Conservation (phyloP, 2,113 vertebrate genomes). For the Orycteropus afer region DNA sequence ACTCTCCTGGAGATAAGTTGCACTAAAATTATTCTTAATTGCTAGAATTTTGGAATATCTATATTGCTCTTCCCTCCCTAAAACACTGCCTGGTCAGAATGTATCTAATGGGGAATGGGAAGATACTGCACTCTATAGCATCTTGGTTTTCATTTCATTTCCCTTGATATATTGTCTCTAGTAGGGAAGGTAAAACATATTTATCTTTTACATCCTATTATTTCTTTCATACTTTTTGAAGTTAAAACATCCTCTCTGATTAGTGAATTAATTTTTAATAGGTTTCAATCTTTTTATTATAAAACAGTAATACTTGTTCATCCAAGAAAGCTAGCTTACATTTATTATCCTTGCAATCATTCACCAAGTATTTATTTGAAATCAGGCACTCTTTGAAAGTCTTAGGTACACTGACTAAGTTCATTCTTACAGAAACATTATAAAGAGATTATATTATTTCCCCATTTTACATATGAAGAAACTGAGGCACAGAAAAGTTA, state of each 20-base stretch:
- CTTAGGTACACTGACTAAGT: background rate
- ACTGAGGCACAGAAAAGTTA: background rate
- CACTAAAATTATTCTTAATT: constrained; percentile 19
- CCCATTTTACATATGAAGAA: background rate
- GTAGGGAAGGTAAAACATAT: background rate
- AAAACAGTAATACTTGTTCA: background rate
- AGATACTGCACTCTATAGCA: background rate
- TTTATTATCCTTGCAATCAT: background rate
- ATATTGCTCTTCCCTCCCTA: background rate
- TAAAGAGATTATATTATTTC: background rate
- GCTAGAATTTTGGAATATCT: background rate
- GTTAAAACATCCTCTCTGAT: background rate
- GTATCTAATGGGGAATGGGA: background rate
- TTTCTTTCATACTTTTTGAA: background rate
- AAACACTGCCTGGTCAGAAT: background rate
- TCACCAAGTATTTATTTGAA: background rate
- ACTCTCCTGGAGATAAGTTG: background rate
- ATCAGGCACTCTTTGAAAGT: background rate
- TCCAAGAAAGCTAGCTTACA: background rate
- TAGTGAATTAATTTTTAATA: background rate
- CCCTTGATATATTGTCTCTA: background rate
- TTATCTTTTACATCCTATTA: background rate
- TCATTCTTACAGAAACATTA: background rate
- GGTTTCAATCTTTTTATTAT: background rate
- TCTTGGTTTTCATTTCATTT: background rate